Conservation (phyloP, 2,113 vertebrate species). For the Sterrhoptilus dennistouni region DNA sequence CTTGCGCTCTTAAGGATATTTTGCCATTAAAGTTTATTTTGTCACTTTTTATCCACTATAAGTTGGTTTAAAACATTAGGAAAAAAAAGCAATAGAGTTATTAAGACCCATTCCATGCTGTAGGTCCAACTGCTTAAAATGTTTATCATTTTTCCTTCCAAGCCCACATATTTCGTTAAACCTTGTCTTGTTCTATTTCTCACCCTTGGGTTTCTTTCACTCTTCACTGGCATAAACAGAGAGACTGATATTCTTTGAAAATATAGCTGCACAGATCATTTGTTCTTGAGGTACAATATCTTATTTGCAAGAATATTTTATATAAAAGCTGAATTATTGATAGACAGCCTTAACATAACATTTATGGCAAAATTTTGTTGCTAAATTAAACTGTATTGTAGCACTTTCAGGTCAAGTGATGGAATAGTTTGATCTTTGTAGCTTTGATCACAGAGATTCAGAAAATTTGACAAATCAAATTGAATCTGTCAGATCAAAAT, state of each 20-base stretch:
- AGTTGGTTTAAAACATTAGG: not conserved
- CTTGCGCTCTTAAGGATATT: not conserved
- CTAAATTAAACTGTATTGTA: not conserved
- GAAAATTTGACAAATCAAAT: not conserved
- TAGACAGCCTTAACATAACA: not conserved
- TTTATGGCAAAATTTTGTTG: not conserved
- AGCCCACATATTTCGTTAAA: not conserved
- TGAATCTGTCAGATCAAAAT: slow-evolving; percentile 1
- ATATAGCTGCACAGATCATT: not conserved
- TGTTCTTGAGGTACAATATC: not conserved
- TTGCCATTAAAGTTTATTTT: not conserved
- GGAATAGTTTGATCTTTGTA: not conserved
- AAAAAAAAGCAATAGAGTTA: not conserved
- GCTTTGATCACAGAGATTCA: not conserved
- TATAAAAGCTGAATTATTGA: slow-evolving; percentile 21
- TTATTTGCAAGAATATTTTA: slow-evolving; percentile 6
- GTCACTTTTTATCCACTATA: not conserved
- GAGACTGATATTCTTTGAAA: not conserved
- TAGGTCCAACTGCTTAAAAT: not conserved
- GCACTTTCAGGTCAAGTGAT: not conserved
- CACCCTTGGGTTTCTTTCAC: not conserved
- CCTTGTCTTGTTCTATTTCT: not conserved
- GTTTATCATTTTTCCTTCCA: not conserved
- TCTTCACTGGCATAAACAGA: not conserved
- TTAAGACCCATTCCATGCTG: not conserved